Evolutionary conservation across 2,888 invertebrate species (phyloP).

Genomic region (Aporophyla lueneburgensis): DNA sequence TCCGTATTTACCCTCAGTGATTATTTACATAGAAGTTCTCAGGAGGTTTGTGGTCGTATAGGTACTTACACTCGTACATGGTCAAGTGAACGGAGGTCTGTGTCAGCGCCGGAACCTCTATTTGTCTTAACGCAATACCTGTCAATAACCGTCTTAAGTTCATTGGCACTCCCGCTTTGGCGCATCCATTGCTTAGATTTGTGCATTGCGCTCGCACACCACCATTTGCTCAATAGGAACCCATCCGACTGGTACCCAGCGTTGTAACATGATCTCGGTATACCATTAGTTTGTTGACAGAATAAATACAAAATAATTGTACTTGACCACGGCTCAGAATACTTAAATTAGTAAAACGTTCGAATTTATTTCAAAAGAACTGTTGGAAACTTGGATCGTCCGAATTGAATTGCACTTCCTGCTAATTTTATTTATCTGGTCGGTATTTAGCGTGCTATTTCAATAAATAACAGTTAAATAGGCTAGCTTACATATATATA

Average conservation of each 20-base stretch:
- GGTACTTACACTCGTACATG: slow-evolving; percentile 76
- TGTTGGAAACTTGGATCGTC: slow-evolving; percentile 8
- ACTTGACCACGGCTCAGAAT: slow-evolving; percentile 79
- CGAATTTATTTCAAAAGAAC: slow-evolving; percentile 49
- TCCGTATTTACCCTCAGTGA: slow-evolving; percentile 85
- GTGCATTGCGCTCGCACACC: slow-evolving; percentile 83
- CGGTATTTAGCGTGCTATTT: neutral
- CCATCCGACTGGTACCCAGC: slow-evolving; percentile 84
- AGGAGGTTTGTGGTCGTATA: slow-evolving; percentile 84
- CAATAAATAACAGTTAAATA: neutral
- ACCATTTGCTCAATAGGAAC: slow-evolving; percentile 80
- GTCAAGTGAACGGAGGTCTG: slow-evolving; percentile 89
- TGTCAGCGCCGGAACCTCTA: slow-evolving; percentile 87
- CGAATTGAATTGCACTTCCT: slow-evolving; percentile 17
- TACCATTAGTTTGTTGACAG: slow-evolving; percentile 88
- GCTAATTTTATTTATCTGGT: neutral
- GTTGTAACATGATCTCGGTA: slow-evolving; percentile 86
- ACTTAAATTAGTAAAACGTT: slow-evolving; percentile 72
- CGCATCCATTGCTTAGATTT: slow-evolving; percentile 88
- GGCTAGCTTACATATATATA: neutral
- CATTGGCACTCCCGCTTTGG: slow-evolving; percentile 90
- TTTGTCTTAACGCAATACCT: slow-evolving; percentile 91
- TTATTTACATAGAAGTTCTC: slow-evolving; percentile 88
- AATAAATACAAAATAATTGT: slow-evolving; percentile 86
- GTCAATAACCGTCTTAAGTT: slow-evolving; percentile 90